These are phyloP conservation scores for Endomychus coccineus DNA, from an alignment of 2,888 invertebrate species.

Conservation along the genomic window DNA sequence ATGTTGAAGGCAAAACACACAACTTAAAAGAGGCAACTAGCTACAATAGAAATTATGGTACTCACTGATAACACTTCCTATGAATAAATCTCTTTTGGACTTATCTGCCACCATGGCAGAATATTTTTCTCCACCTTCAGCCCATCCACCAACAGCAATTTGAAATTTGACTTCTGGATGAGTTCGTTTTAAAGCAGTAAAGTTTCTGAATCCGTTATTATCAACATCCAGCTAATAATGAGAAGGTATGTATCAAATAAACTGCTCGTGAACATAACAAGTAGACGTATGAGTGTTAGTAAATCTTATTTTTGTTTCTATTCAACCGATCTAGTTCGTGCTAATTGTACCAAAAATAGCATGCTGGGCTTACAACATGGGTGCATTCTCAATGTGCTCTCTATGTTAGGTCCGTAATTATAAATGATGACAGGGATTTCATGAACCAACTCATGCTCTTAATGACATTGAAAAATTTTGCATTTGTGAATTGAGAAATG, in stretches of 20 bases:
- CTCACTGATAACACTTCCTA: conserved; percentile 65
- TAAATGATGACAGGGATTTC: no score
- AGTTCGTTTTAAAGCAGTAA: conserved; percentile 62
- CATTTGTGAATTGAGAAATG: no score
- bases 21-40: background rate
- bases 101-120: conserved; percentile 72
- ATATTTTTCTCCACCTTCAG: conserved; percentile 82
- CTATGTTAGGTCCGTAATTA: no score
- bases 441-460: no score
- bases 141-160: conserved; percentile 87
- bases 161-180: conserved; percentile 68
- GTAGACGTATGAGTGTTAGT: conserved; percentile 7
- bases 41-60: conserved; percentile 9
- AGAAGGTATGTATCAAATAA: conserved; percentile 1
- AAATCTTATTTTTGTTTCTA: conserved; percentile 1
- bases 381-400: no score
- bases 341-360: no score
- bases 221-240: conserved; percentile 60
- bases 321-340: no score
- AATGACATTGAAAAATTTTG: no score
- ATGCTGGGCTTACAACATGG: no score
- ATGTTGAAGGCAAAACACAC: background rate
- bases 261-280: background rate
- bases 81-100: conserved; percentile 60
- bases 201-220: conserved; percentile 69